Percentiles rank a stretch among this genome's conserved stretches.
Evolutionary conservation across 2,888 invertebrate species (phyloP).

Genomic region (Acrobasis consociella): DNA sequence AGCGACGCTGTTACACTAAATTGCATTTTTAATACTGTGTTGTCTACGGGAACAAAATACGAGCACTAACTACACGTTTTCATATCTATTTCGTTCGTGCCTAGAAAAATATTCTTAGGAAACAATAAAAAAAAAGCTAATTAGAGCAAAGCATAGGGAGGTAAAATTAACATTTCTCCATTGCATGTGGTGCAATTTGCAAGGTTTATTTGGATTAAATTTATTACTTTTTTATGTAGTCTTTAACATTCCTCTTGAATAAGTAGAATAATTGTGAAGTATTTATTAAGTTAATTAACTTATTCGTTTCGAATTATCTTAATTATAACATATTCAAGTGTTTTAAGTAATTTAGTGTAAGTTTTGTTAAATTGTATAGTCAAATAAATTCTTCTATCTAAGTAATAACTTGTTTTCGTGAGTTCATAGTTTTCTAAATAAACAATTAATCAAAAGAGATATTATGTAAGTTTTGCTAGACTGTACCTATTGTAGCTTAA

Average conservation of each 20-base stretch:
- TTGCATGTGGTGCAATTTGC: constrained; percentile 11
- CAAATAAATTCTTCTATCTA: too few relatives aligned
- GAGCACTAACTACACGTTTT: constrained; percentile 7
- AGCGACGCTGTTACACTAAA: constrained; percentile 12
- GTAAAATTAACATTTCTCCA: constrained; percentile 6
- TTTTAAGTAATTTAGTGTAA: too few relatives aligned
- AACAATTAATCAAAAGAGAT: too few relatives aligned
- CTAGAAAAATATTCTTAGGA: constrained; percentile 6
- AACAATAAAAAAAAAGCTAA: constrained; percentile 3
- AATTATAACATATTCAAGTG: neutral
- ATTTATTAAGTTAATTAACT: neutral
- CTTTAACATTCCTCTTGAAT: neutral
- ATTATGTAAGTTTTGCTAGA: too few relatives aligned
- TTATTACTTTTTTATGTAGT: neutral
- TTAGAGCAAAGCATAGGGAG: constrained; percentile 3
- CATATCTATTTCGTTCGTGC: neutral
- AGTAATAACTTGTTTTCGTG: too few relatives aligned
- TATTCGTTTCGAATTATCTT: neutral
- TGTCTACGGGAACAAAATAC: constrained; percentile 8
- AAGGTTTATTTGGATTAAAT: constrained; percentile 3
- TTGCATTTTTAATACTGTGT: constrained; percentile 15
- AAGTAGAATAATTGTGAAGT: neutral
- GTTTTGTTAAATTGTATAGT: too few relatives aligned
- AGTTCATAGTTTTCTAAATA: too few relatives aligned
- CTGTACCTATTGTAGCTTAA: neutral